phyloP scores from a whole-genome alignment of 2,113 vertebrate genomes.

The Oreochromis tanganicae region DNA sequence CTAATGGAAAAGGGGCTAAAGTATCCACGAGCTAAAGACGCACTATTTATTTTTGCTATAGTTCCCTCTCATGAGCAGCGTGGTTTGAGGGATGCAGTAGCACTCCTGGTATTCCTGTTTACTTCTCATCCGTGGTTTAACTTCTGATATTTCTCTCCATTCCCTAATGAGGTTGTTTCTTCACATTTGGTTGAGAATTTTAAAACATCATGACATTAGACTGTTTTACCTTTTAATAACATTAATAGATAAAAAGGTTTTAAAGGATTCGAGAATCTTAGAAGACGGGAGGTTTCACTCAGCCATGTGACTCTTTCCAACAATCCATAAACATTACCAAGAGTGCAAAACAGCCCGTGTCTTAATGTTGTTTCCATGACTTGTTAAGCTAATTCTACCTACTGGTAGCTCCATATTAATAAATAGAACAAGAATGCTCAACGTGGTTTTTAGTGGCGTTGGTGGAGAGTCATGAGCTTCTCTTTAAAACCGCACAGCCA shows the following conservation, averaged over 20 bases:
- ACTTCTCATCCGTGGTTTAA: too few species aligned
- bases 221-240: not conserved
- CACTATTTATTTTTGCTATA: fast-evolving
- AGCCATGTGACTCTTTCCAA: not conserved
- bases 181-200: not conserved
- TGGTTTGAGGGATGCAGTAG: not conserved
- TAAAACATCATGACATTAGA: fast-evolving
- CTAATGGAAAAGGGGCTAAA: not conserved
- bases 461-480: not conserved
- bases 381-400: not conserved
- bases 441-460: not conserved
- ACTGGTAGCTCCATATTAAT: too few species aligned
- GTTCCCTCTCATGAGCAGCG: not conserved
- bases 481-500: not conserved
- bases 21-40: not conserved
- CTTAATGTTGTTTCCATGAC: fast-evolving
- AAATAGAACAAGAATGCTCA: not conserved
- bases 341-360: not conserved
- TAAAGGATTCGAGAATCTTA: not conserved
- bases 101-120: too few species aligned
- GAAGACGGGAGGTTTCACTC: fast-evolving
- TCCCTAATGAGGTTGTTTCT: not conserved
- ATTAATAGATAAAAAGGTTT: not conserved
- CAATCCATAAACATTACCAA: not conserved
- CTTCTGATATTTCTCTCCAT: not conserved